Conservation (phyloP, 2,888 invertebrate species). For the Ecliptopera silaceata region DNA sequence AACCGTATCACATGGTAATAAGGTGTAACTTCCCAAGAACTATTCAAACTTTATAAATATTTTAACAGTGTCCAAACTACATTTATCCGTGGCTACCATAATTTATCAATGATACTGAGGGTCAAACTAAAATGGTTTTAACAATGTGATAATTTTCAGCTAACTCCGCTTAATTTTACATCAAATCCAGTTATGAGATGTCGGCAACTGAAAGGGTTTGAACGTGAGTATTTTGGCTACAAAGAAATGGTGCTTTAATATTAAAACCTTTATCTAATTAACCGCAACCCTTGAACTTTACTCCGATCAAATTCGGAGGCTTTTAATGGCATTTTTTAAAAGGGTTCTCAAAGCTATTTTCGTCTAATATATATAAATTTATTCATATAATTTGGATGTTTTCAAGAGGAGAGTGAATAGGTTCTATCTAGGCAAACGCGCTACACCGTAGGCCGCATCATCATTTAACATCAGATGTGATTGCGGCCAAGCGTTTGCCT, state of each 20-base stretch:
- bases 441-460: too few relatives aligned
- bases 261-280: slow-evolving; percentile 10
- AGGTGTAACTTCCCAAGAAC: too few relatives aligned
- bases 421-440: too few relatives aligned
- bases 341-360: slow-evolving; percentile 2
- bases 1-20: too few relatives aligned
- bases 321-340: not conserved
- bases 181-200: not conserved
- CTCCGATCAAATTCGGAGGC: not conserved
- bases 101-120: not conserved
- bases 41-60: too few relatives aligned
- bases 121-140: not conserved
- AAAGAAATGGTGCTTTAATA: slow-evolving; percentile 1
- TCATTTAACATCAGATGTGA: too few relatives aligned
- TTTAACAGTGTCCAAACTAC: too few relatives aligned
- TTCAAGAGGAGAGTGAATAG: too few relatives aligned
- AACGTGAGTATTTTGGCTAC: not conserved
- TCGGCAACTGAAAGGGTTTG: not conserved
- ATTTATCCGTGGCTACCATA: too few relatives aligned
- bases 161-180: not conserved
- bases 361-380: not conserved
- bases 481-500: too few relatives aligned
- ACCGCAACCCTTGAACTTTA: not conserved
- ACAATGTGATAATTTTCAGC: not conserved
- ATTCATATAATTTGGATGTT: too few relatives aligned